A percentile compares a stretch with the other conserved stretches of the same genome.
Conservation (phyloP, 2,888 invertebrate genomes). For the Sinhomidia bicolor region DNA sequence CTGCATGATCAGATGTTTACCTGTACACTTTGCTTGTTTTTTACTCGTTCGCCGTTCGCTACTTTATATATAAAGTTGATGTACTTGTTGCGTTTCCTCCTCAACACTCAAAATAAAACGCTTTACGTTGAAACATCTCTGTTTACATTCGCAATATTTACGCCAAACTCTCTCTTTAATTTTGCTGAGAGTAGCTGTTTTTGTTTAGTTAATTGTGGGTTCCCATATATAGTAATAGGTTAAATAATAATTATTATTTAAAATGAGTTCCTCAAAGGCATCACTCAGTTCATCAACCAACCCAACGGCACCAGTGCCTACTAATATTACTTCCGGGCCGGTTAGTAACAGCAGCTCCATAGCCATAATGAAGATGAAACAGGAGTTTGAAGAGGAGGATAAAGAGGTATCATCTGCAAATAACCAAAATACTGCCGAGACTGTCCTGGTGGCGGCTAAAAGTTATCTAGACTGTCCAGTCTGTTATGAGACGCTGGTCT, state of each 20-base stretch:
- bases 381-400: conserved; percentile 21
- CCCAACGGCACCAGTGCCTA: background rate
- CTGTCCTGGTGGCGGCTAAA: conserved; percentile 16
- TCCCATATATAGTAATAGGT: too few species aligned
- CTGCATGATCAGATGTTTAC: too few species aligned
- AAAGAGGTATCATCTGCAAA: background rate
- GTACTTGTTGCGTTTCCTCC: conserved; percentile 12
- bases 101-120: background rate
- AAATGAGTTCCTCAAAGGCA: background rate
- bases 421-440: conserved; percentile 46
- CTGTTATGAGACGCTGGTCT: conserved; percentile 35
- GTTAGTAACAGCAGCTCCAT: background rate
- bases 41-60: too few species aligned
- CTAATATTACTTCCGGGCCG: background rate
- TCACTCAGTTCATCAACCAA: background rate
- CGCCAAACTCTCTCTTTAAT: too few species aligned
- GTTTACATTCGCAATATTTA: too few species aligned
- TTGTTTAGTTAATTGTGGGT: too few species aligned
- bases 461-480: conserved; percentile 55
- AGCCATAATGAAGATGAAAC: background rate
- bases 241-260: background rate
- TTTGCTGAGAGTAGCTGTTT: too few species aligned
- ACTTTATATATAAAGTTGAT: background rate
- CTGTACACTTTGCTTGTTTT: too few species aligned
- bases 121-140: background rate